Conservation (phyloP, 92 coral and sea anemone species). For the Micromussa lordhowensis region DNA sequence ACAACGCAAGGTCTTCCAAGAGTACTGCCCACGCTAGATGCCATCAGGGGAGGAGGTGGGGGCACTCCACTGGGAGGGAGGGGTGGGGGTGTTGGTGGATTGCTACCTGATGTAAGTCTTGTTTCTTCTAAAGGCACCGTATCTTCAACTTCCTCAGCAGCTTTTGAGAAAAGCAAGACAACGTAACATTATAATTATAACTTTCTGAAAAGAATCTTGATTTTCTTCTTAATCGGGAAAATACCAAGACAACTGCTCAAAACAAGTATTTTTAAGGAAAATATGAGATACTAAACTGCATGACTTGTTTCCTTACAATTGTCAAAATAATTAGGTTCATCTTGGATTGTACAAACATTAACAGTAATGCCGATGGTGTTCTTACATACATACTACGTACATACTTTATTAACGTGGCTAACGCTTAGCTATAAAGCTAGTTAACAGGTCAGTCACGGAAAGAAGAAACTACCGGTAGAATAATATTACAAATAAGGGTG, state of each 20-base stretch:
- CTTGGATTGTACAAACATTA: neutral
- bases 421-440: too few species aligned
- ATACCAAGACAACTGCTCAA: neutral
- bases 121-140: neutral
- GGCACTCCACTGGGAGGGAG: conserved; percentile 73
- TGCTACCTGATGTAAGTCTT: conserved; percentile 28
- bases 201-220: neutral
- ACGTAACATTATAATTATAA: neutral
- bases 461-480: too few species aligned
- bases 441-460: too few species aligned
- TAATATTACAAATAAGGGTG: too few species aligned
- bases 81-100: conserved; percentile 52
- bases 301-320: neutral
- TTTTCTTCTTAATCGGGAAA: neutral
- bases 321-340: neutral
- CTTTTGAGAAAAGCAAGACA: conserved; percentile 5
- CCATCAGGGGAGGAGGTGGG: conserved; percentile 90
- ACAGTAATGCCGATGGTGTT: neutral
- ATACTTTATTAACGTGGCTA: too few species aligned
- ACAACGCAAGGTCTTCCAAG: conserved; percentile 62
- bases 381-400: too few species aligned
- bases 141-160: conserved; percentile 28
- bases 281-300: neutral
- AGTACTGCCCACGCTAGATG: conserved; percentile 58
- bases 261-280: neutral